Evolutionary conservation across 2,113 vertebrate genomes (phyloP).

Genomic region (Rhizomys pruinosus): DNA sequence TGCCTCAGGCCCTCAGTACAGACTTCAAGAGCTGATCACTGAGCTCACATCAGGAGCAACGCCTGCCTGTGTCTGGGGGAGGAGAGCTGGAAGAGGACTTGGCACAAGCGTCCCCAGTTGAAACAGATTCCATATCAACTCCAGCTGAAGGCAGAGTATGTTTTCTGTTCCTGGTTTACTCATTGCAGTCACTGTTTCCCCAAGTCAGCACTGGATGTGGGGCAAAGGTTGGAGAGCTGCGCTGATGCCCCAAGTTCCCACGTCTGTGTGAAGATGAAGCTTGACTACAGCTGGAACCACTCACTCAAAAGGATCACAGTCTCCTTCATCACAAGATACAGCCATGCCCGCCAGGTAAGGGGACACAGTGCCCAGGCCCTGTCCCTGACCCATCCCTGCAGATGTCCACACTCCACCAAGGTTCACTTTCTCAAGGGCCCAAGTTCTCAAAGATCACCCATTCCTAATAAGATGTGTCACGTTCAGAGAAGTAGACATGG

Average conservation of each 20-base stretch:
- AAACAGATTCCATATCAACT: neutral
- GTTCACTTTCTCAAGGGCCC: slow-evolving; percentile 38
- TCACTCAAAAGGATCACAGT: neutral
- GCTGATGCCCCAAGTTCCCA: neutral
- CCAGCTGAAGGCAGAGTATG: neutral
- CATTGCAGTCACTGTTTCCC: neutral
- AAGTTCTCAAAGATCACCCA: slow-evolving; percentile 32
- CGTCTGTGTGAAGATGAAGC: fast-evolving
- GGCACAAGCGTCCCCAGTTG: neutral
- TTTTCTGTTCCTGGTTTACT: neutral
- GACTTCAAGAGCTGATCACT: neutral
- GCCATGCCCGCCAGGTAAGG: neutral
- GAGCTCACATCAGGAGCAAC: neutral
- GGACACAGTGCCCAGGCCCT: slow-evolving; percentile 35
- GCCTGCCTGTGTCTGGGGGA: neutral
- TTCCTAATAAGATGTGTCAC: neutral
- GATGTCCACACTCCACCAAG: slow-evolving; percentile 63
- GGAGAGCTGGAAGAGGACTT: neutral
- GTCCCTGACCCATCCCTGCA: slow-evolving; percentile 41
- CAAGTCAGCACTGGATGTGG: fast-evolving
- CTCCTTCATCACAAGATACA: neutral
- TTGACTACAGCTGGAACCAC: fast-evolving
- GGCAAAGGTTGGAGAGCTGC: fast-evolving
- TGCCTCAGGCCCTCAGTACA: neutral
- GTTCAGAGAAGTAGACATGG: neutral